phyloP scores from a whole-genome alignment of 2,113 vertebrate genomes.

The Stictonetta naevosa region DNA sequence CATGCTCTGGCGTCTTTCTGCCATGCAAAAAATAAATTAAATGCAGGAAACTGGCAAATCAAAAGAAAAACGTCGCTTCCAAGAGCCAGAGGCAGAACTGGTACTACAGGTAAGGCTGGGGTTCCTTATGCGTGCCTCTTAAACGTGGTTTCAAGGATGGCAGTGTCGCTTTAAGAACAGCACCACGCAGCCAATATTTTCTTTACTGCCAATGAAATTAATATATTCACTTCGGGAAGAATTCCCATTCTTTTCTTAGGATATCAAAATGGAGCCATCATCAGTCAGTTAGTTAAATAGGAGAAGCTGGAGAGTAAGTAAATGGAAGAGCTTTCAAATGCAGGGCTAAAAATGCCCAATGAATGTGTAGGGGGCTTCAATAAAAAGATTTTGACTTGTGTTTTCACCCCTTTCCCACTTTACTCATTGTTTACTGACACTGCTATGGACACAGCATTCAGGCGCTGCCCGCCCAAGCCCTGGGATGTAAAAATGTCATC shows the following conservation, averaged over 20 bases:
- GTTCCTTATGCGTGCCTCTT: background rate
- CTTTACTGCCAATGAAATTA: slow-evolving; percentile 40
- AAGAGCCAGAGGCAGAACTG: background rate
- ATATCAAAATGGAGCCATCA: slow-evolving; percentile 88
- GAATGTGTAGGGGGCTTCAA: slow-evolving; percentile 67
- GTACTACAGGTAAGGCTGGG: background rate
- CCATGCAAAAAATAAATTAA: background rate
- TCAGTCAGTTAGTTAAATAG: slow-evolving; percentile 79
- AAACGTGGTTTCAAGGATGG: background rate
- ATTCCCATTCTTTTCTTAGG: slow-evolving; percentile 63
- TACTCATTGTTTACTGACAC: slow-evolving; percentile 76
- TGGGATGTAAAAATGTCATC: slow-evolving; percentile 87
- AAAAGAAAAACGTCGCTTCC: background rate
- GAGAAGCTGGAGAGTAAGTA: slow-evolving; percentile 78
- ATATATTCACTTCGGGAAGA: slow-evolving; percentile 70
- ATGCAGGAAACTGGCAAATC: background rate
- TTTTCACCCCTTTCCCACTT: slow-evolving; percentile 80
- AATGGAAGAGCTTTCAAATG: slow-evolving; percentile 81
- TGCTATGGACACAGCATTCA: slow-evolving; percentile 72
- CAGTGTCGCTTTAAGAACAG: slow-evolving; percentile 10
- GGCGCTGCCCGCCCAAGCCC: slow-evolving; percentile 74
- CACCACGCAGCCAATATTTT: background rate
- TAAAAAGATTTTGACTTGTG: slow-evolving; percentile 79
- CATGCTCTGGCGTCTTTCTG: background rate
- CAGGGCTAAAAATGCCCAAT: slow-evolving; percentile 77